Base-by-base conservation (phyloP, 2,888 invertebrate genomes). In the Aphrophora alni region DNA sequence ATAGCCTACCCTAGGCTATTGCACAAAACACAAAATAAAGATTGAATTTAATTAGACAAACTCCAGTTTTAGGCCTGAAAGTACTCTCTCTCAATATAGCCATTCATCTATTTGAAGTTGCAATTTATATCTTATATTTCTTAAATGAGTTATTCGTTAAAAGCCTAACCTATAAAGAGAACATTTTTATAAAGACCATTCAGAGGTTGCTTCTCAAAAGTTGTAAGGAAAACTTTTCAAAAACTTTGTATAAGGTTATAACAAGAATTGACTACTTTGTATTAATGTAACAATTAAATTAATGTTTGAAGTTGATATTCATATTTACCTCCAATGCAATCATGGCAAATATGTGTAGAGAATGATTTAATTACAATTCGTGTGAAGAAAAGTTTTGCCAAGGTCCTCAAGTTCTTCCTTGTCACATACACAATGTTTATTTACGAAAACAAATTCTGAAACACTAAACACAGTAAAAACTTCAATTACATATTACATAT, bases 311-410 rank as follows among this genome's bases (percentile, higher is more conserved):
- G 21, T 14, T n/a, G 4, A 21, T 59, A 59, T 21, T 59, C 4
- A 59, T 59, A 59, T 59, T 59, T 59, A 59, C 59, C 59, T 59
- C 59, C 21, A 21, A 59, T 12, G 59, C n/a, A 10, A 59, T 59
- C 59, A 59, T 59, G 59, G 59, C 59, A 21, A 21, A 21, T 59
- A 21, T 21, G 21, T 59, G 59, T 59, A 3, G 3, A 21, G 21
- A 59, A 21, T 59, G n/a, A 59, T 59, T 59, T 59, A 59, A 59
- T 21, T 59, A 59, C 21, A 59, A 59, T 59, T 21, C 21, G 59
- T n/a, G 59, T 21, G 59, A 59, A 59, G 59, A 59, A 44, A 59
- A 59, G 59, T 59, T 59, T 59, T 59, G 59, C 59, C 59, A 59
- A 59, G 59, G 59, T 59, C 59, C 59, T 59, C 21, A 59, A 59